A percentile compares a stretch with the other conserved stretches of the same genome.
Evolutionary conservation across 2,797 vertebrate genomes (phyloP).

Genomic region (Channa striata): DNA sequence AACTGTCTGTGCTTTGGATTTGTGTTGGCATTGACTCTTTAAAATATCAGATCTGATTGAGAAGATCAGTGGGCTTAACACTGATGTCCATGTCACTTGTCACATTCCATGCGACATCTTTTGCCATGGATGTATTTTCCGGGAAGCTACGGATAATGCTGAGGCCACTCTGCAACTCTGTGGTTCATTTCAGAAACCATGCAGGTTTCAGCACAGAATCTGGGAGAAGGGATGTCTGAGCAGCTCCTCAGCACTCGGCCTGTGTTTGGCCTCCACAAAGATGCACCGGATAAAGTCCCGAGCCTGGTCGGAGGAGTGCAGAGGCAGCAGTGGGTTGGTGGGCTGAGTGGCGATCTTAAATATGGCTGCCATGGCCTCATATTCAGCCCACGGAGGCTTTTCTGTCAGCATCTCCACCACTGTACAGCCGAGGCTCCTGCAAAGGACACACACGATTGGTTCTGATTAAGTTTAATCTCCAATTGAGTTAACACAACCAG

Average conservation of each 20-base stretch:
- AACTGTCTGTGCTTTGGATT: slow-evolving; percentile 13
- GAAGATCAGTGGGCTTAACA: slow-evolving; percentile 20
- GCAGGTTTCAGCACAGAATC: slow-evolving; percentile 89
- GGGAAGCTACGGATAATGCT: slow-evolving; percentile 43
- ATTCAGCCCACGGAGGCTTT: slow-evolving; percentile 98
- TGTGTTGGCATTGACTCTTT: background rate
- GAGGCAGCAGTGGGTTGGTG: slow-evolving; percentile 94
- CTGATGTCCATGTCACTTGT: slow-evolving; percentile 2
- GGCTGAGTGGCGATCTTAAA: slow-evolving; percentile 99
- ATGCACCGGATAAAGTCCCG: slow-evolving; percentile 95
- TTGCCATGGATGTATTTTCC: background rate
- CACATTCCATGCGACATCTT: background rate
- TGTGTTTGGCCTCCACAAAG: slow-evolving; percentile 96
- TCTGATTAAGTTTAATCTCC: background rate
- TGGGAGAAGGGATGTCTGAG: slow-evolving; percentile 96
- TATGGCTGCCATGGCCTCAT: slow-evolving; percentile 98
- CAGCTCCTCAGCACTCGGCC: slow-evolving; percentile 96
- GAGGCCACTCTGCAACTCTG: slow-evolving; percentile 12
- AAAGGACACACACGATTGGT: background rate
- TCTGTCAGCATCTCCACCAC: slow-evolving; percentile 99
- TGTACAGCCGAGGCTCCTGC: slow-evolving; percentile 96
- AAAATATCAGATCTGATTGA: slow-evolving; percentile 10
- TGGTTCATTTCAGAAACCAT: slow-evolving; percentile 27
- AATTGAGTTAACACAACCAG: slow-evolving; percentile 17
- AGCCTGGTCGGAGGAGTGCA: slow-evolving; percentile 91